These are phyloP conservation scores for Amiota communis DNA, from an alignment of 2,888 invertebrate genomes.

Conservation along the genomic window DNA sequence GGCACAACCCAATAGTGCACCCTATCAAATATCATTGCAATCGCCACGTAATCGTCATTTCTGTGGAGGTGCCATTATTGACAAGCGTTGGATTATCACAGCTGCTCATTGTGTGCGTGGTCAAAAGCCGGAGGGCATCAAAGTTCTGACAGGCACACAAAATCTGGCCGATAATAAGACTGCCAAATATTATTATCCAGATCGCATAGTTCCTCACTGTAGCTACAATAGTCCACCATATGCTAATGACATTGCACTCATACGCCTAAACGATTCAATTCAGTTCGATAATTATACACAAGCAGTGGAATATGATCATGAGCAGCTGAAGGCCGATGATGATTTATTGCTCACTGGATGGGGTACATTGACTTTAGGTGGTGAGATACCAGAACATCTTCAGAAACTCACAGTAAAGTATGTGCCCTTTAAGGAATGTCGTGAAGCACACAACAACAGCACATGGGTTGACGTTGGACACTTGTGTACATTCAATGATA, in stretches of 20 bases:
- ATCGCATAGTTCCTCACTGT: slow-evolving; percentile 62
- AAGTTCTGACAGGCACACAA: slow-evolving; percentile 67
- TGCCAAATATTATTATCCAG: slow-evolving; percentile 58
- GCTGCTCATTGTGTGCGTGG: slow-evolving; percentile 70
- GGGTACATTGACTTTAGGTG: slow-evolving; percentile 76
- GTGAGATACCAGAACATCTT: slow-evolving; percentile 75
- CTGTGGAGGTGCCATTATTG: slow-evolving; percentile 71
- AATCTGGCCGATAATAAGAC: slow-evolving; percentile 58
- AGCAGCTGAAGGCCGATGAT: slow-evolving; percentile 72
- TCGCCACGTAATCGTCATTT: slow-evolving; percentile 56
- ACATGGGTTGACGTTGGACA: slow-evolving; percentile 76
- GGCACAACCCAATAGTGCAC: slow-evolving; percentile 64
- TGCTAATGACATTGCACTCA: slow-evolving; percentile 80
- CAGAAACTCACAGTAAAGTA: slow-evolving; percentile 76
- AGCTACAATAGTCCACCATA: slow-evolving; percentile 62
- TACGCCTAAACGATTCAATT: slow-evolving; percentile 77
- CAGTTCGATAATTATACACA: slow-evolving; percentile 75
- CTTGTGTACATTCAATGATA: slow-evolving; percentile 76
- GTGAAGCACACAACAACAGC: slow-evolving; percentile 73
- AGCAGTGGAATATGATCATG: slow-evolving; percentile 74
- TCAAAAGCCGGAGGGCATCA: slow-evolving; percentile 48
- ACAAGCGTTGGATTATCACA: slow-evolving; percentile 66
- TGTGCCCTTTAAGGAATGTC: slow-evolving; percentile 76
- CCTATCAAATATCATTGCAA: slow-evolving; percentile 72
- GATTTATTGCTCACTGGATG: slow-evolving; percentile 77